phyloP scores from a whole-genome alignment of 2,888 invertebrate genomes.

The Aspidapion aeneum region DNA sequence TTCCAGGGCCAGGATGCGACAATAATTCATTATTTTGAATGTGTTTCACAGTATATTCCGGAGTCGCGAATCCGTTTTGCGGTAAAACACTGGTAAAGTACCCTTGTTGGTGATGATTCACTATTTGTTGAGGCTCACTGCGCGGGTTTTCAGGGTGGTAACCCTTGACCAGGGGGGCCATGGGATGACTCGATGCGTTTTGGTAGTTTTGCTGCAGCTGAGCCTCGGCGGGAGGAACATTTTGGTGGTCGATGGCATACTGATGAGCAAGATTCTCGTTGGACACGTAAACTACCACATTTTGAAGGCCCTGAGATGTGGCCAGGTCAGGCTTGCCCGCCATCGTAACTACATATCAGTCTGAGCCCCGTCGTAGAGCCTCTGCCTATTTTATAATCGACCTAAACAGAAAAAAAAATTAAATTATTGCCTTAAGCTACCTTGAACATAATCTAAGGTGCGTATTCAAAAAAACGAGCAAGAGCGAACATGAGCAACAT shows the following conservation, averaged over 20 bases:
- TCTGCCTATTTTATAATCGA: constrained; percentile 43
- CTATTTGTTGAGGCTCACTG: constrained; percentile 12
- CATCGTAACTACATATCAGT: constrained; percentile 73
- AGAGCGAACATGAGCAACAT: too few species aligned
- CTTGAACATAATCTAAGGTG: constrained; percentile 21
- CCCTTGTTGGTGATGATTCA: constrained; percentile 24
- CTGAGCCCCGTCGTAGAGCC: constrained; percentile 52
- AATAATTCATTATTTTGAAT: constrained; percentile 35
- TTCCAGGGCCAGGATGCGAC: constrained; percentile 35
- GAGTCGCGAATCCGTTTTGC: constrained; percentile 41
- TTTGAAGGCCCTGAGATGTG: constrained; percentile 54
- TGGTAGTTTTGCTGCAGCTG: constrained; percentile 46
- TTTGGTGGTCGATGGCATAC: constrained; percentile 52
- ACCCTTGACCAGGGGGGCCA: constrained; percentile 40
- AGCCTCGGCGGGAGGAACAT: constrained; percentile 37
- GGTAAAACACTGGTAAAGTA: constrained; percentile 41
- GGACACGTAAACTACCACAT: constrained; percentile 57
- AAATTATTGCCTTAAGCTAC: background rate
- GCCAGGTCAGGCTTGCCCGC: constrained; percentile 77
- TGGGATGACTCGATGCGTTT: constrained; percentile 37
- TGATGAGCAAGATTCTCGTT: constrained; percentile 55
- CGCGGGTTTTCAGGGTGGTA: background rate
- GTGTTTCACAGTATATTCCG: constrained; percentile 39
- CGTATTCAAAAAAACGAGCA: too few species aligned
- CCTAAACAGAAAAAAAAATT: constrained; percentile 33